Conservation (phyloP, 2,113 vertebrate genomes). For the Trichechus manatus region DNA sequence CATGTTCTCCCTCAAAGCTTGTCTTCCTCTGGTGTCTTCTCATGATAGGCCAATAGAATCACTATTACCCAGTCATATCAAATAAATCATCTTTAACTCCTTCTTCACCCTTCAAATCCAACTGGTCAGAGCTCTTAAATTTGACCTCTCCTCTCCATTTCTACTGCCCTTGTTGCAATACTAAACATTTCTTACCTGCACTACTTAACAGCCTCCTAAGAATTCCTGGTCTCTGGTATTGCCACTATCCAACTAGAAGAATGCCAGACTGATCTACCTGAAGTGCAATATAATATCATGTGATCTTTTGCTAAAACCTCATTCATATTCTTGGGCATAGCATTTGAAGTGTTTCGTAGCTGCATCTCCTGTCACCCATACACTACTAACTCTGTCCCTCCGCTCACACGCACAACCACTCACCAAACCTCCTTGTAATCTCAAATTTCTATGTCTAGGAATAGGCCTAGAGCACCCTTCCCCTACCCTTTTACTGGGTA, state of each 20-base stretch:
- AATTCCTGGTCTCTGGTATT: constrained; percentile 9
- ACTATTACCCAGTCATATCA: neutral
- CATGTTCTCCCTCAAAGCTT: neutral
- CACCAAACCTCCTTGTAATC: neutral
- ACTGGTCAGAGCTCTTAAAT: constrained; percentile 6
- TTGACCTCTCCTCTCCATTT: constrained; percentile 22
- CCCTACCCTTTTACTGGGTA: neutral
- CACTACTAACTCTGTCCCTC: neutral
- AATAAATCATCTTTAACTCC: neutral
- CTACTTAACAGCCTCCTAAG: neutral
- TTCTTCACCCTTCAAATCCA: neutral
- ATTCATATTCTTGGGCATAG: neutral
- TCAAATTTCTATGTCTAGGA: neutral
- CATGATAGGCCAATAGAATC: neutral
- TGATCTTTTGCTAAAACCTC: neutral
- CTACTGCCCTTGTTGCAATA: neutral
- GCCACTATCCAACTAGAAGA: neutral
- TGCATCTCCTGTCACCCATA: neutral
- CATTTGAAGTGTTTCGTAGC: neutral
- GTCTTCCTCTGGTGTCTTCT: neutral
- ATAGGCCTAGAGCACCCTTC: neutral
- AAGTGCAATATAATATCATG: neutral
- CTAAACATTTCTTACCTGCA: neutral
- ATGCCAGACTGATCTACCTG: neutral
- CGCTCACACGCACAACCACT: neutral